Evolutionary conservation across 2,113 vertebrate genomes (phyloP).

Genomic region (Gymnocephalus cernua): DNA sequence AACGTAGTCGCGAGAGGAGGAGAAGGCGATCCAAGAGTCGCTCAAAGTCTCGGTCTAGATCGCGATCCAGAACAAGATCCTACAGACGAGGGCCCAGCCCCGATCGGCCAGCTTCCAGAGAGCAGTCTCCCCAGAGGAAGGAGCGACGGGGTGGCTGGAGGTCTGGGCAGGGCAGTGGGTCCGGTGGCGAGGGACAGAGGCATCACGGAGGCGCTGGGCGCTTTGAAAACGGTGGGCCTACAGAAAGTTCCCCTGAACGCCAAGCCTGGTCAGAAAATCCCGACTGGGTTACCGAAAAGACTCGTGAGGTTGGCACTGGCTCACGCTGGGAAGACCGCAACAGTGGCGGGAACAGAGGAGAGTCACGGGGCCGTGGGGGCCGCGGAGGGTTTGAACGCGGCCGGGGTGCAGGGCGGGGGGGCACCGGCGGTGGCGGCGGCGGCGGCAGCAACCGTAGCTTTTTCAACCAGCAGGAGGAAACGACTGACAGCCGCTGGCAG

Average conservation of each 20-base stretch:
- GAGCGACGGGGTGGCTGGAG: slow-evolving; percentile 83
- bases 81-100: slow-evolving; percentile 85
- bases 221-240: slow-evolving; percentile 73
- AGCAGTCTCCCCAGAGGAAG: slow-evolving; percentile 89
- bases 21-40: slow-evolving; percentile 87
- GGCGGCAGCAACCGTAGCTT: slow-evolving; percentile 75
- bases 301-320: slow-evolving; percentile 79
- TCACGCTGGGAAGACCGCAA: slow-evolving; percentile 87
- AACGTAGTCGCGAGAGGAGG: slow-evolving; percentile 88
- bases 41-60: slow-evolving; percentile 85
- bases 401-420: slow-evolving; percentile 84
- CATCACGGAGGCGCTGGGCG: slow-evolving; percentile 82
- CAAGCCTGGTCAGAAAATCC: slow-evolving; percentile 87
- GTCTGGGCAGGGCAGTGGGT: slow-evolving; percentile 46
- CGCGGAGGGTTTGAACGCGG: slow-evolving; percentile 83
- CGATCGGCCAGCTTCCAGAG: slow-evolving; percentile 84
- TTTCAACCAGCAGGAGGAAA: slow-evolving; percentile 84
- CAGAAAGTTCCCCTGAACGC: slow-evolving; percentile 85
- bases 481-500: slow-evolving; percentile 90
- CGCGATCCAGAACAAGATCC: slow-evolving; percentile 87
- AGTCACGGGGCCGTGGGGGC: slow-evolving; percentile 82
- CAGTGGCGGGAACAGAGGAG: slow-evolving; percentile 73
- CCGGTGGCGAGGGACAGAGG: slow-evolving; percentile 85
- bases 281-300: slow-evolving; percentile 93
- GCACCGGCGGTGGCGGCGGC: slow-evolving; percentile 76